These are phyloP conservation scores for Pterostichus niger DNA, from an alignment of 2,888 invertebrate species.

Conservation along the genomic window DNA sequence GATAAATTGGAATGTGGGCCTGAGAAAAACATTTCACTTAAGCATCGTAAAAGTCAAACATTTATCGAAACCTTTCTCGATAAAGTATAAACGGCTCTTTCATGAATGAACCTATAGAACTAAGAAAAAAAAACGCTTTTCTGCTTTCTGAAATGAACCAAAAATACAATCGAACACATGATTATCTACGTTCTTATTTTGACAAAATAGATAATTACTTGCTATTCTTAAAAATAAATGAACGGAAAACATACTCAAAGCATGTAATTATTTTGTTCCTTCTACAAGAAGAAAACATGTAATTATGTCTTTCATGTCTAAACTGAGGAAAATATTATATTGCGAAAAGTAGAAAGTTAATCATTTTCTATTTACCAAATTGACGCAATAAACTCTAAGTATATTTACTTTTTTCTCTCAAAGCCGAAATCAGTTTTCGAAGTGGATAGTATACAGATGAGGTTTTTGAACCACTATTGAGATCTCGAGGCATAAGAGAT, in stretches of 20 bases:
- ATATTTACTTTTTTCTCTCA: not conserved
- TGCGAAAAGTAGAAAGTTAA: not conserved
- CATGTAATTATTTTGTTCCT: not conserved
- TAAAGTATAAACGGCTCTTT: not conserved
- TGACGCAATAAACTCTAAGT: not conserved
- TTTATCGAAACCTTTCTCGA: slow-evolving; percentile 1
- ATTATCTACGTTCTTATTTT: slow-evolving; percentile 2
- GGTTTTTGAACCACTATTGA: too few relatives aligned
- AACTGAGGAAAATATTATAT: not conserved
- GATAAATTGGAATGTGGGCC: not conserved
- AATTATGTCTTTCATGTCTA: not conserved
- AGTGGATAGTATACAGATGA: too few relatives aligned
- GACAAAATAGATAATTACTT: not conserved
- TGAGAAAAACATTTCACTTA: slow-evolving; percentile 33
- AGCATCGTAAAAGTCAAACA: slow-evolving; percentile 32
- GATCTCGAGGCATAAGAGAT: too few relatives aligned
- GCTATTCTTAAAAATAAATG: not conserved
- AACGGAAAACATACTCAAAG: not conserved
- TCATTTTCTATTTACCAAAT: slow-evolving; percentile 6
- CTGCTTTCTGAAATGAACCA: not conserved
- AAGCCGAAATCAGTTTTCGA: not conserved
- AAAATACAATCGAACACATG: not conserved
- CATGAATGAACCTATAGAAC: not conserved
- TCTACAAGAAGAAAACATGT: not conserved
- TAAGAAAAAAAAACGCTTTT: not conserved